A percentile compares a stretch with the other conserved stretches of the same genome.
These are phyloP conservation scores for Globia sparganii DNA, from an alignment of 2,888 invertebrate genomes.

Conservation along the genomic window DNA sequence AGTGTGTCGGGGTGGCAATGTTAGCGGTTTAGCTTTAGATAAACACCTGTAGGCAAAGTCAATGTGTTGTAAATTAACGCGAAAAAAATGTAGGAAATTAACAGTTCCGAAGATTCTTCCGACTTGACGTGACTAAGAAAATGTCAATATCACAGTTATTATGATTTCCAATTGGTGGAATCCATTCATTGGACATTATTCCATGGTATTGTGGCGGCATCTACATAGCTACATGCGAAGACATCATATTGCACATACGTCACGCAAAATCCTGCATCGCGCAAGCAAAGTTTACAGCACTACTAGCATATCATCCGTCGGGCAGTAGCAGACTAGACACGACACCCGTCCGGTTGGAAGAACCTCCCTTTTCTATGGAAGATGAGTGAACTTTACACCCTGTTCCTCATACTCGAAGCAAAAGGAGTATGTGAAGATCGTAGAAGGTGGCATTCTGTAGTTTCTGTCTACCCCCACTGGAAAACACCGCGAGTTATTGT, in stretches of 20 bases:
- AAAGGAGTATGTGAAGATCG: background rate
- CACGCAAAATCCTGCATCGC: too few relatives aligned
- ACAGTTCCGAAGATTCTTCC: background rate
- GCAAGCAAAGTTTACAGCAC: too few relatives aligned
- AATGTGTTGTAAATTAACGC: background rate
- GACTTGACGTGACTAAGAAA: background rate
- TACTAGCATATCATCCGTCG: too few relatives aligned
- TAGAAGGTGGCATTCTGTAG: background rate
- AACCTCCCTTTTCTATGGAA: too few relatives aligned
- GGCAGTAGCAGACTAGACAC: too few relatives aligned
- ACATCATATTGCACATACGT: too few relatives aligned
- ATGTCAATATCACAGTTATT: background rate
- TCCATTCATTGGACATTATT: background rate
- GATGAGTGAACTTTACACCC: too few relatives aligned
- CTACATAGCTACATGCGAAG: too few relatives aligned
- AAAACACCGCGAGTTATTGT: background rate
- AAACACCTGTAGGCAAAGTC: background rate
- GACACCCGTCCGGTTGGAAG: too few relatives aligned
- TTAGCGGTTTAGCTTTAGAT: slow-evolving; percentile 1
- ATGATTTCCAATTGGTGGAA: background rate
- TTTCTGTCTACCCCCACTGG: background rate
- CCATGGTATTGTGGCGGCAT: background rate
- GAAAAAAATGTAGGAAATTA: background rate
- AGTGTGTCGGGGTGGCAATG: background rate
- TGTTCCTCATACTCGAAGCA: background rate